Conservation (phyloP, 92 coral and sea anemone genomes). For the Muricea muricata region DNA sequence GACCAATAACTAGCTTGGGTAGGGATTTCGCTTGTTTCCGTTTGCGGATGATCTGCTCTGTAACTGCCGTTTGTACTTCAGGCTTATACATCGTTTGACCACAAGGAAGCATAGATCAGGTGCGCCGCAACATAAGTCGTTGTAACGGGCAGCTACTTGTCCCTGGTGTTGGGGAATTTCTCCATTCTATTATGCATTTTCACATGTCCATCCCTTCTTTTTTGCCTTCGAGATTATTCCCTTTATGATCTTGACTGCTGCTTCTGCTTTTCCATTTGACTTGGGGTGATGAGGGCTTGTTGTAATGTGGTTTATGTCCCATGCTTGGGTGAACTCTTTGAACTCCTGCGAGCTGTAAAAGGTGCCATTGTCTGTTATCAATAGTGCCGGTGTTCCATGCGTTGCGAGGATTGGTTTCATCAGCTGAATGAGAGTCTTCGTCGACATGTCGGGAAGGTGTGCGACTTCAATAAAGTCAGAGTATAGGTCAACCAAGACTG, state of each 20-base stretch:
- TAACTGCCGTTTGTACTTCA: constrained; percentile 44
- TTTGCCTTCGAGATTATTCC: constrained; percentile 52
- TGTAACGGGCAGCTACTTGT: constrained; percentile 57
- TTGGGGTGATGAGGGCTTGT: not conserved
- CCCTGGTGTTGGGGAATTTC: constrained; percentile 63
- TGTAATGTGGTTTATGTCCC: constrained; percentile 60
- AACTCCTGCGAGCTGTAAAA: constrained; percentile 58
- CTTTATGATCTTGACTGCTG: constrained; percentile 33
- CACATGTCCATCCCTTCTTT: constrained; percentile 61
- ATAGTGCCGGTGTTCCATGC: constrained; percentile 64
- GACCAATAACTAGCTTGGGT: not conserved
- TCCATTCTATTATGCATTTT: constrained; percentile 67
- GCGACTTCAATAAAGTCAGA: constrained; percentile 53
- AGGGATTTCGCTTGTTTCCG: not conserved
- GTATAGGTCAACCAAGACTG: constrained; percentile 57
- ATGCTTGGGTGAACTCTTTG: not conserved
- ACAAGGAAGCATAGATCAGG: constrained; percentile 66
- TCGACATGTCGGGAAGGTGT: constrained; percentile 46
- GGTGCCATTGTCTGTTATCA: constrained; percentile 69
- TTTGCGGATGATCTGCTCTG: constrained; percentile 49
- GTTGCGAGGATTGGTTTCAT: constrained; percentile 72
- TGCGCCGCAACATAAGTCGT: constrained; percentile 61
- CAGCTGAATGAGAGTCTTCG: constrained; percentile 52
- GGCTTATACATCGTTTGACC: constrained; percentile 53
- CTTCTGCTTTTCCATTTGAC: constrained; percentile 33